These are phyloP conservation scores for Drosophila greeni DNA, from an alignment of 2,888 invertebrate species.

Conservation along the genomic window DNA sequence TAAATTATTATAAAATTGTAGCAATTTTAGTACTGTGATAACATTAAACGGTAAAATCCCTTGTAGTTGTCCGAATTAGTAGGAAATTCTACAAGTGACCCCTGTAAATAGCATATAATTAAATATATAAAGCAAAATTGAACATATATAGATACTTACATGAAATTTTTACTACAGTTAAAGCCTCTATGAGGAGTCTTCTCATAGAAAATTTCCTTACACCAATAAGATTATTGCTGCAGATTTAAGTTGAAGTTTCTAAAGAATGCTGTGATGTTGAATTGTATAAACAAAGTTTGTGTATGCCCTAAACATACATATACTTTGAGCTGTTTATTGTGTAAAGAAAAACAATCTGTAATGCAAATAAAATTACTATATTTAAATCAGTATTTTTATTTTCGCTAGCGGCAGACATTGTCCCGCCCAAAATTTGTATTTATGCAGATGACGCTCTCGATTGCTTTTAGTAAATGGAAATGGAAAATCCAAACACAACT, in stretches of 20 bases:
- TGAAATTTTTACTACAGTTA: background rate
- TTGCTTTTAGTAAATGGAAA: no score
- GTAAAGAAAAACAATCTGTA: background rate
- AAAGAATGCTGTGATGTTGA: constrained; percentile 27
- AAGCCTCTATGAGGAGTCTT: background rate
- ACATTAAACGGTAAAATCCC: constrained; percentile 20
- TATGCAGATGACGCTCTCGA: no score
- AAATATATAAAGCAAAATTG: constrained; percentile 8
- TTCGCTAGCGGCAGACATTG: no score
- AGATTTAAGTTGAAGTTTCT: constrained; percentile 13
- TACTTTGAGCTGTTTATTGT: background rate
- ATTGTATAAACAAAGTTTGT: background rate
- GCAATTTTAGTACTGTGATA: constrained; percentile 28
- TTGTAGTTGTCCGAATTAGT: constrained; percentile 18
- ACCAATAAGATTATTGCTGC: constrained; percentile 17
- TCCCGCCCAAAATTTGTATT: no score
- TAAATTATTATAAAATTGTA: constrained; percentile 12
- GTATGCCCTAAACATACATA: background rate
- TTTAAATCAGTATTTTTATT: no score
- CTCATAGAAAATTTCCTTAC: background rate
- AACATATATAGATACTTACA: background rate
- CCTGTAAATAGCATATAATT: background rate
- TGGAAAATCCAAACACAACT: no score
- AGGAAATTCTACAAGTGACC: constrained; percentile 3
- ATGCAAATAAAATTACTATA: background rate